Evolutionary conservation across 2,113 vertebrate genomes (phyloP).

Genomic region (Xenopus laevis): DNA sequence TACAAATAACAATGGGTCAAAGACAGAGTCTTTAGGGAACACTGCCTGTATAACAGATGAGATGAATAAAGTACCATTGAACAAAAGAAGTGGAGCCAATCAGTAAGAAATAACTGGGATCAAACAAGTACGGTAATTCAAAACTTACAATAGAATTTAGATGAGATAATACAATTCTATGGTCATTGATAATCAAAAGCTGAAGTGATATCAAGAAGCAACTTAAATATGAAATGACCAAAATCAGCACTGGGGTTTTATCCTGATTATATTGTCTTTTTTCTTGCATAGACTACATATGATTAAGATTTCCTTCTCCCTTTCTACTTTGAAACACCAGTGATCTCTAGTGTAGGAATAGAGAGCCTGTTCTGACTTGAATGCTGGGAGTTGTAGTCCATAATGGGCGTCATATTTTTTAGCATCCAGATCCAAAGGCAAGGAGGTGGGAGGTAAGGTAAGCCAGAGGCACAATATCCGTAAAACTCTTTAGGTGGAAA

Average conservation of each 20-base stretch:
- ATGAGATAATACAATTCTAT: conserved; percentile 42
- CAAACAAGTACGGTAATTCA: conserved; percentile 42
- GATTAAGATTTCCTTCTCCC: conserved; percentile 17
- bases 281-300: conserved; percentile 47
- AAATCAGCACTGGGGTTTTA: conserved; percentile 26
- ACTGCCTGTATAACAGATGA: conserved; percentile 27
- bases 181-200: conserved; percentile 55
- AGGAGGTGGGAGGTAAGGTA: too few species aligned
- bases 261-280: conserved; percentile 47
- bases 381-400: background rate
- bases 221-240: conserved; percentile 51
- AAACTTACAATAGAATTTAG: conserved; percentile 42
- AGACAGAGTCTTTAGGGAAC: conserved; percentile 25
- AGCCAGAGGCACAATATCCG: too few species aligned
- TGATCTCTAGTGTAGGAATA: background rate
- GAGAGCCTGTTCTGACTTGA: background rate
- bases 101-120: conserved; percentile 40
- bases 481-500: too few species aligned
- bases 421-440: too few species aligned
- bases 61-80: conserved; percentile 36
- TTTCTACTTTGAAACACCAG: background rate
- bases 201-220: conserved; percentile 63
- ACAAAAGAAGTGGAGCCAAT: conserved; percentile 39
- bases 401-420: background rate
- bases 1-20: conserved; percentile 39